phyloP scores from a whole-genome alignment of 2,797 vertebrate species.

The Peromyscus aztecus region DNA sequence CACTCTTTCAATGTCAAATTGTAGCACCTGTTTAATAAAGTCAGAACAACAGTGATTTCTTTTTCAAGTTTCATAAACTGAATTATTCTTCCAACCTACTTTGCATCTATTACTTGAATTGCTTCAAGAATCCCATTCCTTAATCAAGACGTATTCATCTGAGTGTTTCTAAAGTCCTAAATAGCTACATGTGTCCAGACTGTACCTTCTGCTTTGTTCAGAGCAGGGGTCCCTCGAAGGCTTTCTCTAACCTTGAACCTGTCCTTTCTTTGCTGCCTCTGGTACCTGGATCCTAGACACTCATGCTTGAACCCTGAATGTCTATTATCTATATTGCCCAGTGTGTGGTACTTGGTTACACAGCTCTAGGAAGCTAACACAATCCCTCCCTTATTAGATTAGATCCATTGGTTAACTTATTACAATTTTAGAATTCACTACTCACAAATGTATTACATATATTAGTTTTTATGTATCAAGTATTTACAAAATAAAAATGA shows the following conservation, averaged over 20 bases:
- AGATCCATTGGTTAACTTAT: not conserved
- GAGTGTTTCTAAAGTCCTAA: conserved; percentile 1
- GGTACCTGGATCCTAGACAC: not conserved
- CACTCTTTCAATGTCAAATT: not conserved
- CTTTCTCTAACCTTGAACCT: not conserved
- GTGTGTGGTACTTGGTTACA: not conserved
- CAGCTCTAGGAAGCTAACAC: not conserved
- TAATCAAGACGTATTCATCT: not conserved
- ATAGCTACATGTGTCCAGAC: not conserved
- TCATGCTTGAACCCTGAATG: not conserved
- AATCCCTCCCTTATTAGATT: not conserved
- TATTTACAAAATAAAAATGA: conserved; percentile 52
- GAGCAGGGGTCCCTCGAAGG: not conserved
- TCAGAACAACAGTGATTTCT: not conserved
- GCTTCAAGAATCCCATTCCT: conserved; percentile 24
- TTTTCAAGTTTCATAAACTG: conserved; percentile 23
- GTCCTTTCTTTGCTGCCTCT: not conserved
- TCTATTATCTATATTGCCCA: not conserved
- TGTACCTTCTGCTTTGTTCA: not conserved
- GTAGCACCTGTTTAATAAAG: not conserved
- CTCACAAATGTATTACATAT: not conserved
- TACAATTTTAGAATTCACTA: conserved; percentile 28
- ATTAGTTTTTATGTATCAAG: conserved; percentile 22
- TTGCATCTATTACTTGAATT: not conserved
- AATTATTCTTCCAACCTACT: not conserved